These are phyloP conservation scores for Erebia ligea DNA, from an alignment of 2,888 invertebrate genomes.

Conservation along the genomic window DNA sequence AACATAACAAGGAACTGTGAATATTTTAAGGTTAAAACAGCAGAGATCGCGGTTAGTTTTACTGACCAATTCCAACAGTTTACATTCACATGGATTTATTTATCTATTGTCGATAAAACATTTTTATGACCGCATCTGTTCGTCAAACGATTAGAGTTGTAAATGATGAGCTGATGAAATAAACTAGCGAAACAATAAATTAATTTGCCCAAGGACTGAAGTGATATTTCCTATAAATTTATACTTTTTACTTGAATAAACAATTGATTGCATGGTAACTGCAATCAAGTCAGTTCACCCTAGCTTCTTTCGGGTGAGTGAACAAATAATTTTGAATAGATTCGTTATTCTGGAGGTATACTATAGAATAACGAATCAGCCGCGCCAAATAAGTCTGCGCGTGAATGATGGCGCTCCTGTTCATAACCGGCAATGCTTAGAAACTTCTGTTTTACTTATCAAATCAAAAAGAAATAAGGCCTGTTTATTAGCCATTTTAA, in stretches of 20 bases:
- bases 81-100: conserved; percentile 12
- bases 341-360: too few relatives aligned
- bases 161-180: background rate
- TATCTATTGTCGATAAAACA: conserved; percentile 11
- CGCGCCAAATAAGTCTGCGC: too few relatives aligned
- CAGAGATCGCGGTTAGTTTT: conserved; percentile 6
- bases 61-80: background rate
- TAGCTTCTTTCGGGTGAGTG: too few relatives aligned
- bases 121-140: conserved; percentile 9
- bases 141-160: background rate
- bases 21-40: background rate
- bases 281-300: too few relatives aligned
- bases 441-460: too few relatives aligned
- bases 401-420: too few relatives aligned
- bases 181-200: conserved; percentile 2
- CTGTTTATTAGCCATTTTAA: too few relatives aligned
- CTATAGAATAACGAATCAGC: too few relatives aligned
- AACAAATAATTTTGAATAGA: too few relatives aligned
- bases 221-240: background rate
- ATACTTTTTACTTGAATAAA: background rate
- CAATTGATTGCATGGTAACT: too few relatives aligned
- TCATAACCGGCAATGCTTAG: too few relatives aligned
- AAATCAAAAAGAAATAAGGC: too few relatives aligned
- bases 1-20: conserved; percentile 1
- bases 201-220: background rate